Percentiles rank a stretch among this genome's conserved stretches.
Evolutionary conservation across 2,113 vertebrate species (phyloP).

Genomic region (Equus quagga): DNA sequence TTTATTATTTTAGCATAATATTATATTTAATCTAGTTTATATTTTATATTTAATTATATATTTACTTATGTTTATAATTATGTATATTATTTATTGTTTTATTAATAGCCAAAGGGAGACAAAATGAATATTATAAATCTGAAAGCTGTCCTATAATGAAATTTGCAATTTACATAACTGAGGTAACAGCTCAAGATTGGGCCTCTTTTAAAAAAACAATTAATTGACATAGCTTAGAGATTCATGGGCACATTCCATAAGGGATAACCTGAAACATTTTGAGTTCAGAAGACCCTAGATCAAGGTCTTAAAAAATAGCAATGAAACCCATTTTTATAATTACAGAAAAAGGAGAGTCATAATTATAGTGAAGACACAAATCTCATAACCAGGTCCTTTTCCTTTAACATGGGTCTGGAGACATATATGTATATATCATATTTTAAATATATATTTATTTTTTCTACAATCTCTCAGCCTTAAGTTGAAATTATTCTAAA

Average conservation of each 20-base stretch:
- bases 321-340: neutral
- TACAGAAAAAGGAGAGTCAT: neutral
- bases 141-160: neutral
- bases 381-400: neutral
- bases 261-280: neutral
- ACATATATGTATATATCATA: too few species aligned
- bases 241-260: too few species aligned
- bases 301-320: neutral
- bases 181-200: neutral
- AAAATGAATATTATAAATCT: neutral
- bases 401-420: neutral
- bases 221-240: neutral
- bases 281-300: neutral
- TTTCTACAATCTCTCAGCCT: neutral
- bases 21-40: neutral
- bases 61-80: neutral
- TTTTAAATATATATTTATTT: neutral
- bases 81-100: neutral
- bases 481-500: neutral
- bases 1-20: neutral
- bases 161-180: neutral
- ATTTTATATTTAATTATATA: neutral
- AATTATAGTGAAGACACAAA: neutral
- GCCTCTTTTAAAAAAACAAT: neutral
- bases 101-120: neutral